A percentile compares a stretch with the other conserved stretches of the same genome.
phyloP scores from a whole-genome alignment of 2,113 vertebrate genomes.

The Platysteira castanea region DNA sequence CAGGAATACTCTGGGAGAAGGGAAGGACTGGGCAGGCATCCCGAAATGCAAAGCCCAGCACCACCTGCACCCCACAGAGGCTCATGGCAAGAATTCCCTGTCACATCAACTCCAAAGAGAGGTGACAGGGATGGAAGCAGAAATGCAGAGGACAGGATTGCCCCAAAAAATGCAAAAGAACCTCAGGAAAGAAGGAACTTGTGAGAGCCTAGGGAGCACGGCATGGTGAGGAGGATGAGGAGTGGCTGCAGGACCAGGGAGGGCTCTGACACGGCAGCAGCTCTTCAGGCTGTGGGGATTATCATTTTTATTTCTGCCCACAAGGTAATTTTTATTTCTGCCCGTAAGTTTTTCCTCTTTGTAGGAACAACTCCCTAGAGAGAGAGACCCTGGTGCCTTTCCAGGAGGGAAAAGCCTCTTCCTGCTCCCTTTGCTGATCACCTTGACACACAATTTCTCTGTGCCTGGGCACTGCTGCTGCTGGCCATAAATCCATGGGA shows the following conservation, averaged over 20 bases:
- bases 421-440: background rate
- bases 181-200: background rate
- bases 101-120: accelerated
- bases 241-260: background rate
- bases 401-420: background rate
- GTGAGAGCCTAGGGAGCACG: background rate
- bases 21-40: background rate
- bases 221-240: background rate
- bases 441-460: background rate
- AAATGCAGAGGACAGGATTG: background rate
- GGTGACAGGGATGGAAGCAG: background rate
- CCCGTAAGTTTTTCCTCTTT: background rate
- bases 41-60: background rate
- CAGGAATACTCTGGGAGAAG: background rate
- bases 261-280: accelerated
- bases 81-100: background rate
- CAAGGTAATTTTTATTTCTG: background rate
- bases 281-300: background rate
- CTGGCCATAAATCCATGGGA: background rate
- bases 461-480: background rate
- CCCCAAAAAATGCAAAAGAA: background rate
- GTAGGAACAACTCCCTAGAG: background rate
- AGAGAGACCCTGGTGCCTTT: background rate
- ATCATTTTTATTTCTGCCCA: background rate
- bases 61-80: accelerated